Percentiles rank a stretch among this genome's conserved stretches.
These are phyloP conservation scores for Acanthiza pusilla DNA, from an alignment of 2,797 vertebrate genomes.

Conservation along the genomic window DNA sequence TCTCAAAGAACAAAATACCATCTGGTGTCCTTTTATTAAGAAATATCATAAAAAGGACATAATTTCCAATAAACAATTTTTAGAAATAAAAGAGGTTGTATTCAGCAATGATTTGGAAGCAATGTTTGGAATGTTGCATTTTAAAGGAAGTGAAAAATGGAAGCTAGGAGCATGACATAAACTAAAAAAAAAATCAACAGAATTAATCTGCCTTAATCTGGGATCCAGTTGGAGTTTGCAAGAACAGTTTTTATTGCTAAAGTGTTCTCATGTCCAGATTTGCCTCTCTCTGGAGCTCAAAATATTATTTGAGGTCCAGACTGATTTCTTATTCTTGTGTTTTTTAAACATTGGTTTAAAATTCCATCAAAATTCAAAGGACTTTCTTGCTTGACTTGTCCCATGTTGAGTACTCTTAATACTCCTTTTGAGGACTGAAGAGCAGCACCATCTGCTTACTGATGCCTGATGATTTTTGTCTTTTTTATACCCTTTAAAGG, in stretches of 20 bases:
- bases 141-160: neutral
- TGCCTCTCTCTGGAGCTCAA: neutral
- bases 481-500: no score
- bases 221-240: neutral
- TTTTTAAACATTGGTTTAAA: no score
- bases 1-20: neutral
- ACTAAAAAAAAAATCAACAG: neutral
- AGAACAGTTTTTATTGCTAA: neutral
- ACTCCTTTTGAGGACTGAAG: neutral
- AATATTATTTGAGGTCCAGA: neutral
- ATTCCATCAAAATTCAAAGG: neutral
- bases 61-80: neutral
- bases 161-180: neutral
- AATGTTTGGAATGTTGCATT: accelerated
- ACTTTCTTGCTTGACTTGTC: neutral
- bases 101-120: neutral
- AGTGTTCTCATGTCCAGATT: neutral
- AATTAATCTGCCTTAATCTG: neutral
- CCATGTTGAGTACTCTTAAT: neutral
- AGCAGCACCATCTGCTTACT: neutral
- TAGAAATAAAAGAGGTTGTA: neutral
- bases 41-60: neutral
- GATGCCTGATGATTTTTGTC: neutral
- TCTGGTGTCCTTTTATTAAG: neutral
- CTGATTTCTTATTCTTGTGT: neutral